phyloP scores from a whole-genome alignment of 2,113 vertebrate genomes.

The Picathartes gymnocephalus region DNA sequence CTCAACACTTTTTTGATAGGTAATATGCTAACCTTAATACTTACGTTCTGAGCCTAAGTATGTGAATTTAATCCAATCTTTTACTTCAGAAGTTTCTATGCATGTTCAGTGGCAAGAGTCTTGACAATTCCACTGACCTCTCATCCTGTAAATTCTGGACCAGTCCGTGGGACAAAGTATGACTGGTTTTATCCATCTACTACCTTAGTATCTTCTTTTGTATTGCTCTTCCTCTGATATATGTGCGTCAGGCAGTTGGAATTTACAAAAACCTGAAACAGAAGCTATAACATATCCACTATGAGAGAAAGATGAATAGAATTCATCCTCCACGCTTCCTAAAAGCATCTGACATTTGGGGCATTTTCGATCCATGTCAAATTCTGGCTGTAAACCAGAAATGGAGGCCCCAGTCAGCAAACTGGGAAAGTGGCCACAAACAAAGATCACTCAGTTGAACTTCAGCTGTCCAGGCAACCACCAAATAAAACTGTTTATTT shows the following conservation, averaged over 20 bases:
- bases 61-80: not conserved
- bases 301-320: not conserved
- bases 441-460: not conserved
- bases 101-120: not conserved
- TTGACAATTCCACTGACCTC: not conserved
- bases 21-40: not conserved
- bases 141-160: not conserved
- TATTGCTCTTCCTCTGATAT: not conserved
- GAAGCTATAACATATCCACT: not conserved
- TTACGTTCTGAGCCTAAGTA: not conserved
- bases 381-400: not conserved
- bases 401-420: not conserved
- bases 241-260: not conserved
- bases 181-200: not conserved
- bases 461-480: not conserved
- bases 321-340: not conserved
- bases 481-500: not conserved
- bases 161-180: not conserved
- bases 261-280: not conserved
- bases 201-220: not conserved
- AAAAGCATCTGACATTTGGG: not conserved
- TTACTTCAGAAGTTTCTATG: not conserved
- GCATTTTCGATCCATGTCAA: not conserved
- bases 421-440: not conserved
- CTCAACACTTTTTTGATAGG: not conserved